Conservation (phyloP, 2,797 vertebrate genomes). For the Forpus xanthops region DNA sequence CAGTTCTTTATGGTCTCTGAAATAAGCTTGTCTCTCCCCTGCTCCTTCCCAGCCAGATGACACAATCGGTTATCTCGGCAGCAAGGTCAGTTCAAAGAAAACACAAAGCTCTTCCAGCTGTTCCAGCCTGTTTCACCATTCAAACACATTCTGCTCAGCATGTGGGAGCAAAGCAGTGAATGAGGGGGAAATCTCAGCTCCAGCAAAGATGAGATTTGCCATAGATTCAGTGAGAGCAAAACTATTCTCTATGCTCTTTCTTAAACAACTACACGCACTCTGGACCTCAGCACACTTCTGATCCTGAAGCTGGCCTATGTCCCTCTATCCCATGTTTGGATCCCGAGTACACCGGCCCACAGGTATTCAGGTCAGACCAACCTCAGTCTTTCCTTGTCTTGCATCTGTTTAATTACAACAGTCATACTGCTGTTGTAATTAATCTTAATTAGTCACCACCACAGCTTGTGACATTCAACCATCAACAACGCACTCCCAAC, state of each 20-base stretch:
- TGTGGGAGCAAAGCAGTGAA: fast-evolving
- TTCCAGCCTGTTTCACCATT: not conserved
- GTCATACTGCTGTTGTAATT: not conserved
- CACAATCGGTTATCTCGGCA: not conserved
- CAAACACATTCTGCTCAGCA: not conserved
- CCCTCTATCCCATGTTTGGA: fast-evolving
- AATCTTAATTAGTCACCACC: not conserved
- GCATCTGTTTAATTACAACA: not conserved
- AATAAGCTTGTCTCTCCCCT: fast-evolving
- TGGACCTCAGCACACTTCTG: not conserved
- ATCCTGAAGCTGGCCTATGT: fast-evolving
- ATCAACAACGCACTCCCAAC: not conserved
- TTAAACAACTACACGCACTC: fast-evolving
- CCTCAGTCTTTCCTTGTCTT: not conserved
- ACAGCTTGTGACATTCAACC: not conserved
- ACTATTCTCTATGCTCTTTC: not conserved
- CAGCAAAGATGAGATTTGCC: not conserved
- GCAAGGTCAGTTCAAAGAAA: not conserved
- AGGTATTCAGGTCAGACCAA: not conserved
- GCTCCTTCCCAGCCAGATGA: not conserved
- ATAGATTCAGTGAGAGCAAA: not conserved
- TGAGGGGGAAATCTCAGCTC: not conserved
- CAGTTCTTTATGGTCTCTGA: fast-evolving
- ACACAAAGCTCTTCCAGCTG: not conserved
- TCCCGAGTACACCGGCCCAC: fast-evolving